A percentile compares a stretch with the other conserved stretches of the same genome.
phyloP scores from a whole-genome alignment of 2,888 invertebrate species.

The Plusia festucae region DNA sequence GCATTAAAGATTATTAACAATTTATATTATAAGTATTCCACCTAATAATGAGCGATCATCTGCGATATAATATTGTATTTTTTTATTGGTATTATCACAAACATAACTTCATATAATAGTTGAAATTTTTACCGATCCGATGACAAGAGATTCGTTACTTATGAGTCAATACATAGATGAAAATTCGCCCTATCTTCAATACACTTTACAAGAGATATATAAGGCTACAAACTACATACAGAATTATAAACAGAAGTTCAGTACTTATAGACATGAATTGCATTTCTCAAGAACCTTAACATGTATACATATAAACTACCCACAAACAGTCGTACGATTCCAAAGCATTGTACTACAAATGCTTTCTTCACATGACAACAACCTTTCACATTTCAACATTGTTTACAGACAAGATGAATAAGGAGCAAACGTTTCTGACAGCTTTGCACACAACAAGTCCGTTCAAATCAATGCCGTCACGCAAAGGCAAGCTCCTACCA shows the following conservation, averaged over 20 bases:
- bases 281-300: background rate
- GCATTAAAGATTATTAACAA: too few species aligned
- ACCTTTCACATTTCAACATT: slow-evolving; percentile 34
- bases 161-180: too few species aligned
- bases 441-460: slow-evolving; percentile 83
- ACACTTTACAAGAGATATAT: background rate
- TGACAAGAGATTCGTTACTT: too few species aligned
- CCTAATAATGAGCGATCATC: too few species aligned
- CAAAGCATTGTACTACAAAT: slow-evolving; percentile 22
- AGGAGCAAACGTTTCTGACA: slow-evolving; percentile 76
- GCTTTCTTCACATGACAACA: slow-evolving; percentile 12
- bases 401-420: slow-evolving; percentile 73
- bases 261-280: background rate
- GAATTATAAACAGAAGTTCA: background rate
- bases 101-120: too few species aligned
- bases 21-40: too few species aligned
- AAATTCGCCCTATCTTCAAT: too few species aligned
- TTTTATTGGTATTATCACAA: too few species aligned
- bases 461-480: slow-evolving; percentile 75
- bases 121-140: too few species aligned
- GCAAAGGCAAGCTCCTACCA: slow-evolving; percentile 77
- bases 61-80: too few species aligned
- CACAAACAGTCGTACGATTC: slow-evolving; percentile 12
- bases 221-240: background rate
- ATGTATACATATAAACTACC: background rate